phyloP scores from a whole-genome alignment of 2,888 invertebrate genomes.

The Sarcophaga variegata region DNA sequence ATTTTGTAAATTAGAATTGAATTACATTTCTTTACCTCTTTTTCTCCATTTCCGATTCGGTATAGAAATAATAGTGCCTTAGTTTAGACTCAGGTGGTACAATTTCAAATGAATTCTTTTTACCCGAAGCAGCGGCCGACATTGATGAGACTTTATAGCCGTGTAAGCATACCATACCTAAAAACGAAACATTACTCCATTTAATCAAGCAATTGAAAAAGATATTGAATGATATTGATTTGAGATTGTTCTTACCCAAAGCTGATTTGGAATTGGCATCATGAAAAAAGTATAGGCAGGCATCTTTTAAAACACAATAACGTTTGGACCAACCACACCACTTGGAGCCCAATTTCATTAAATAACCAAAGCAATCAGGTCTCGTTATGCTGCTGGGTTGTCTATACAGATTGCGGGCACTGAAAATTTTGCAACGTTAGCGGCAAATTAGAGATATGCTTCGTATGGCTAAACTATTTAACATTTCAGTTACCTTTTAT shows the following conservation, averaged over 20 bases:
- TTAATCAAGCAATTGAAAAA: too few relatives aligned
- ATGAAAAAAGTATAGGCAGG: slow-evolving; percentile 96
- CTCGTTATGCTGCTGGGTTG: slow-evolving; percentile 90
- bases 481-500: slow-evolving; percentile 79
- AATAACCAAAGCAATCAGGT: slow-evolving; percentile 96
- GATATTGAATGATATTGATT: not conserved
- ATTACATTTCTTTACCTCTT: slow-evolving; percentile 86
- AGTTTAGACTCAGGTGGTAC: slow-evolving; percentile 93
- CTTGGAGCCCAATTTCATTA: slow-evolving; percentile 92
- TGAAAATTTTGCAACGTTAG: slow-evolving; percentile 74
- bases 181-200: not conserved
- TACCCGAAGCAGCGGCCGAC: slow-evolving; percentile 89
- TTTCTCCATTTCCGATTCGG: slow-evolving; percentile 96
- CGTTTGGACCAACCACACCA: slow-evolving; percentile 95
- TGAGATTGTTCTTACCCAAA: slow-evolving; percentile 85
- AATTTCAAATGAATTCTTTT: slow-evolving; percentile 95
- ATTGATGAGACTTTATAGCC: slow-evolving; percentile 92
- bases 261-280: slow-evolving; percentile 93
- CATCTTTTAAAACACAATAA: slow-evolving; percentile 97
- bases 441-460: not conserved
- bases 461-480: not conserved
- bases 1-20: not conserved
- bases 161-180: slow-evolving; percentile 96
- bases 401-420: slow-evolving; percentile 90
- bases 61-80: slow-evolving; percentile 94